Conservation (phyloP, 1,140 invertebrate species). For the Drosophila auraria region DNA sequence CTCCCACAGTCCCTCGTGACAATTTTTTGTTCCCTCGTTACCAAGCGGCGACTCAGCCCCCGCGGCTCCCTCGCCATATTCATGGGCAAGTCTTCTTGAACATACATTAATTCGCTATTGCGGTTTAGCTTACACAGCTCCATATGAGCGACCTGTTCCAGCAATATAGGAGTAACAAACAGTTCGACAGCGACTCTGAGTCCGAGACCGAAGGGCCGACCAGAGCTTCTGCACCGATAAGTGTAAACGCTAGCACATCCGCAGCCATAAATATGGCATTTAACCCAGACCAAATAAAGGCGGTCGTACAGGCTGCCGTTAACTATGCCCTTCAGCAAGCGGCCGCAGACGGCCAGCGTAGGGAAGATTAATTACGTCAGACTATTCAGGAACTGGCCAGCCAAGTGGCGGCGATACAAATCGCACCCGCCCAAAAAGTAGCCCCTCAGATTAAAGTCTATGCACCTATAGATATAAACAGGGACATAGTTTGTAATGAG, state of each 20-base stretch:
- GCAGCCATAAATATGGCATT: constrained; percentile 1
- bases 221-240: constrained; percentile 4
- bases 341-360: not conserved
- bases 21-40: constrained; percentile 2
- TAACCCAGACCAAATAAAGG: not conserved
- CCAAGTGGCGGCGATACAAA: not conserved
- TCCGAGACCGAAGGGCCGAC: constrained; percentile 2
- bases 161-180: constrained; percentile 1
- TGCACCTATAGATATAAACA: not conserved
- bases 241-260: not conserved
- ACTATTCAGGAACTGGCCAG: not conserved
- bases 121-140: not conserved
- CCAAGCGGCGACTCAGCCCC: constrained; percentile 4
- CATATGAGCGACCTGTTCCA: constrained; percentile 3
- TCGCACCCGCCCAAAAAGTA: not conserved
- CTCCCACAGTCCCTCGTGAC: not conserved
- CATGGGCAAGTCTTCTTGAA: not conserved
- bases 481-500: not conserved
- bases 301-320: constrained; percentile 5
- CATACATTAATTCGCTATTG: not conserved
- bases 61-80: constrained; percentile 2
- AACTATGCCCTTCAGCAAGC: not conserved
- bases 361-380: constrained; percentile 8
- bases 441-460: not conserved
- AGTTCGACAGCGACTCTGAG: not conserved